These are phyloP conservation scores for Pampus argenteus DNA, from an alignment of 2,797 vertebrate species.

Conservation along the genomic window DNA sequence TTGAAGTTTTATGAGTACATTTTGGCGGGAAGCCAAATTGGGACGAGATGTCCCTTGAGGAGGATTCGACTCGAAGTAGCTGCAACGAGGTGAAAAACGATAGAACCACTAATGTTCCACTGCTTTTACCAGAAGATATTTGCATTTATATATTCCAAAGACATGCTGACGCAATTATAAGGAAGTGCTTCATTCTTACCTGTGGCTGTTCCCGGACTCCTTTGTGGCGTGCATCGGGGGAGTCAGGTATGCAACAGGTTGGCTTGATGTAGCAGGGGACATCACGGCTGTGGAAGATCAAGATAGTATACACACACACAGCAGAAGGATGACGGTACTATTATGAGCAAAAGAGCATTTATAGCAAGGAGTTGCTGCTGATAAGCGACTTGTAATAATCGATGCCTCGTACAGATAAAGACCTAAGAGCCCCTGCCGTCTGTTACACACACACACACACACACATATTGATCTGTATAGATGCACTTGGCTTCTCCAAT, in stretches of 20 bases:
- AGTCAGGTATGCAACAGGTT: conserved; percentile 12
- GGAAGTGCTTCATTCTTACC: conserved; percentile 43
- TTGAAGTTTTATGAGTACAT: not conserved
- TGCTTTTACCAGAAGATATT: conserved; percentile 1
- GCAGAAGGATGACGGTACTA: not conserved
- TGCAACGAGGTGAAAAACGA: not conserved
- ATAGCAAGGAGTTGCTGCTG: conserved; percentile 18
- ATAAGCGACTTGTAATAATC: conserved; percentile 54
- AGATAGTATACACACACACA: conserved; percentile 25
- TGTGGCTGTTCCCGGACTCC: conserved; percentile 26
- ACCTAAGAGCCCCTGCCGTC: conserved; percentile 22
- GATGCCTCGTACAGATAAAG: conserved; percentile 19
- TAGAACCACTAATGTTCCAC: not conserved
- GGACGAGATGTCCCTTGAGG: no score
- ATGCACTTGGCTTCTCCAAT: conserved; percentile 25
- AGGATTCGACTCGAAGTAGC: no score
- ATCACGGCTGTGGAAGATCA: conserved; percentile 39
- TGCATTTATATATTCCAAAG: not conserved
- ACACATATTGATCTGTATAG: conserved; percentile 53
- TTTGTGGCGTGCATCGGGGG: conserved; percentile 38
- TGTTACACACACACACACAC: conserved; percentile 54
- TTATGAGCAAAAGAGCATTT: conserved; percentile 21
- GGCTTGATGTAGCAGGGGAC: conserved; percentile 4
- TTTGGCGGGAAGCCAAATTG: not conserved
- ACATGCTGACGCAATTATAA: not conserved